Evolutionary conservation across 2,888 invertebrate species (phyloP), one percentile per base, ranked within the genome.

Genomic region (Esperia sulphurella): DNA sequence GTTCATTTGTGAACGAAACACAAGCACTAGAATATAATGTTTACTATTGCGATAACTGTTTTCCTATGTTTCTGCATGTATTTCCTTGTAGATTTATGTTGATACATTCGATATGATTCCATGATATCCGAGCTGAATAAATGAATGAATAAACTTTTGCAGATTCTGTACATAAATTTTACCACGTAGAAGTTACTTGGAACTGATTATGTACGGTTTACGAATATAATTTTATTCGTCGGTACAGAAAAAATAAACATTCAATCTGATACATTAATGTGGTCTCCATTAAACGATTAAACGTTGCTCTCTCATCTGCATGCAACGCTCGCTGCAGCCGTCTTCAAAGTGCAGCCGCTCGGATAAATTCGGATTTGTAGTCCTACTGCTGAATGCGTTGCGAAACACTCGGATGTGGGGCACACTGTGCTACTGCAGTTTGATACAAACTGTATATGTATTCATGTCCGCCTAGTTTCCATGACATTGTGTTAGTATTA

Each of bases 261-360:
- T 74, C 68, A 63, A 82, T 81, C 80, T 71, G 81, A 82, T 82
- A 80, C 79, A 79, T 78, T 81, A 83, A 79, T 80, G 74, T 72
- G 75, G 75, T 75, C 75, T 78, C 79, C 81, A 83, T 80, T 82
- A 80, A 81, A 83, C 78, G 82, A 83, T 83, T 83, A 81, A 84
- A 76, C 73, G 75, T 75, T 76, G 76, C 75, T 73, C 78, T 71
- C 79, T 82, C 82, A 83, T 83, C 80, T 84, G 82, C 80, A 84
- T 84, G 80, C 80, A 72, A 76, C 68, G 71, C 66, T 64, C 69
- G 76, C 71, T 68, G 75, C 68, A 71, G 70, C 66, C 72, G 72
- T 72, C 79, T 77, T 77, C 79, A 83, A 77, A 81, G 79, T 69
- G 72, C 71, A 81, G 69, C 80, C 75, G 75, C 75, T 70, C 63